These are phyloP conservation scores for Orestias chungarensis DNA, from an alignment of 2,797 vertebrate species.

Conservation along the genomic window DNA sequence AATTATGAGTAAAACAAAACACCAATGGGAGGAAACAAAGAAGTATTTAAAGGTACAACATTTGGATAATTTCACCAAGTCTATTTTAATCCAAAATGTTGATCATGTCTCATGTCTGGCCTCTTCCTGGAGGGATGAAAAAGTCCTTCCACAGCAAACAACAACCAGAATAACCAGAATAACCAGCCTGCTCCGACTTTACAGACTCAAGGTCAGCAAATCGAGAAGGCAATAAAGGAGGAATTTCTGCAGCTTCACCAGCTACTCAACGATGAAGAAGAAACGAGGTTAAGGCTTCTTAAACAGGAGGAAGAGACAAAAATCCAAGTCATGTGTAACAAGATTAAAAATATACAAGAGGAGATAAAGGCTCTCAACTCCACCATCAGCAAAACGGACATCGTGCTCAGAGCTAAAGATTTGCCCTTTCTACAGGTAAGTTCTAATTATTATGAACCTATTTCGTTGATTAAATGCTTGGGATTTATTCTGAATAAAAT, in stretches of 20 bases:
- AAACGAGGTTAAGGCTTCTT: conserved; percentile 48
- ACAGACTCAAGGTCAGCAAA: conserved; percentile 65
- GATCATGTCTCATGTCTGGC: background rate
- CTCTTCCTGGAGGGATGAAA: background rate
- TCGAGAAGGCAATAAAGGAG: conserved; percentile 57
- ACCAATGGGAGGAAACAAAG: conserved; percentile 66
- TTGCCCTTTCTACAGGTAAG: conserved; percentile 69
- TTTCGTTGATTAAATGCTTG: background rate
- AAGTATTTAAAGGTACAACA: conserved; percentile 64
- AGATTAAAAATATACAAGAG: conserved; percentile 58
- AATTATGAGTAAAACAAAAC: conserved; percentile 53
- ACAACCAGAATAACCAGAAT: conserved; percentile 9
- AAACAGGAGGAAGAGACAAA: conserved; percentile 66
- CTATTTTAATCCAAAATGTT: background rate
- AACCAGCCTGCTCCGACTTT: conserved; percentile 8
- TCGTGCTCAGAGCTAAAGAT: conserved; percentile 37
- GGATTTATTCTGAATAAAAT: background rate
- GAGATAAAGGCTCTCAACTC: conserved; percentile 54
- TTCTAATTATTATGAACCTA: background rate
- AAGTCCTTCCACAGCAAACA: background rate
- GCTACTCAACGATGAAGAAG: conserved; percentile 72
- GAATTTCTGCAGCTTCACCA: conserved; percentile 69
- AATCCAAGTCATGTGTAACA: conserved; percentile 56
- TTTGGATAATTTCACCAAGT: background rate
- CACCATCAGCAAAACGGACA: conserved; percentile 52